These are phyloP conservation scores for Hoplostethus mediterraneus DNA, from an alignment of 2,797 vertebrate genomes.

Conservation along the genomic window DNA sequence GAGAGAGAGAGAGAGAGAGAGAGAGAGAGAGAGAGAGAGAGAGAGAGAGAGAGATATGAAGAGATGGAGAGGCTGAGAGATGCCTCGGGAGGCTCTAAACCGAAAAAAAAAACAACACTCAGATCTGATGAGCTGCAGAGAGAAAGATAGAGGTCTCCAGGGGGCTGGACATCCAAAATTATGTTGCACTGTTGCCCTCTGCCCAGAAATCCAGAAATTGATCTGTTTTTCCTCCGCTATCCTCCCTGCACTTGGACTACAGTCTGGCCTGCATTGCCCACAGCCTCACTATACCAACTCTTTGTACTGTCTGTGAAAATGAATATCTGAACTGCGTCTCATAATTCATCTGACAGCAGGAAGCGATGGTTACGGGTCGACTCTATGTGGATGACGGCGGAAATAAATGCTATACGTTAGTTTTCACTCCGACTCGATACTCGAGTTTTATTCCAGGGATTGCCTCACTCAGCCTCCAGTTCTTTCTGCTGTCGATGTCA, in stretches of 20 bases:
- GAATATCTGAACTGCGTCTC: constrained; percentile 13
- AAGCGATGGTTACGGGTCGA: constrained; percentile 25
- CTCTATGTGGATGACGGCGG: neutral
- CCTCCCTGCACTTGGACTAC: constrained; percentile 31
- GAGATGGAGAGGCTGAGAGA: constrained; percentile 23
- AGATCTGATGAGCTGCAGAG: constrained; percentile 53
- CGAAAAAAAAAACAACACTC: constrained; percentile 21
- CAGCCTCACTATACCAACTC: constrained; percentile 24
- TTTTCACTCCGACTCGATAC: neutral
- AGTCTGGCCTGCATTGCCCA: constrained; percentile 17
- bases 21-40: neutral
- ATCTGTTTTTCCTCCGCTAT: constrained; percentile 52
- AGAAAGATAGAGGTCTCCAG: constrained; percentile 37
- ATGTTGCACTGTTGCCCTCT: constrained; percentile 64
- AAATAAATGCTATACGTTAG: neutral
- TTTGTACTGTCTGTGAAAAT: constrained; percentile 41
- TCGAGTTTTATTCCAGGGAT: neutral
- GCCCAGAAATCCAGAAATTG: constrained; percentile 65
- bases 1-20: neutral
- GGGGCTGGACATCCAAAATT: constrained; percentile 61
- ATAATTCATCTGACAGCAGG: constrained; percentile 24
- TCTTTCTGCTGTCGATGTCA: neutral
- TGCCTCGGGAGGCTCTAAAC: constrained; percentile 31
- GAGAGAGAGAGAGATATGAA: constrained; percentile 11
- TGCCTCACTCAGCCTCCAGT: neutral